Evolutionary conservation across 1,140 invertebrate genomes (phyloP).

Genomic region (Adelges cooleyi): DNA sequence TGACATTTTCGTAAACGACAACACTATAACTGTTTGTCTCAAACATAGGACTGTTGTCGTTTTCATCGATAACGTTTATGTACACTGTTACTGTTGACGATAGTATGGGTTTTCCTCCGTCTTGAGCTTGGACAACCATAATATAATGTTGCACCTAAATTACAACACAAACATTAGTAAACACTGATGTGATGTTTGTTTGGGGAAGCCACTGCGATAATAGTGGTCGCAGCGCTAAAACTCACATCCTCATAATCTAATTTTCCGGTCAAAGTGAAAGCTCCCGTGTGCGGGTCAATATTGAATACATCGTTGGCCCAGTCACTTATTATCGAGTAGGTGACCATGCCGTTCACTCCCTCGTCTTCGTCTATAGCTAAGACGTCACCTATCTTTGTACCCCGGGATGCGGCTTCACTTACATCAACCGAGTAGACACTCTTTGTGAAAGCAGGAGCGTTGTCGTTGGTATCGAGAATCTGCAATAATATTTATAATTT

Average conservation of each 20-base stretch:
- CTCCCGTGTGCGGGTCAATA: slow-evolving; percentile 75
- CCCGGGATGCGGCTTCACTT: slow-evolving; percentile 66
- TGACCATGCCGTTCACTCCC: slow-evolving; percentile 75
- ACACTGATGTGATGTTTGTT: background rate
- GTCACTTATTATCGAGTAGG: slow-evolving; percentile 78
- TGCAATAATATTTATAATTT: no score
- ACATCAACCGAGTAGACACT: slow-evolving; percentile 80
- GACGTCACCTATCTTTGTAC: slow-evolving; percentile 68
- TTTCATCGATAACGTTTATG: slow-evolving; percentile 86
- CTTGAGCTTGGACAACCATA: slow-evolving; percentile 80
- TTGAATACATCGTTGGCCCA: slow-evolving; percentile 92
- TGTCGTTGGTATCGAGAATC: slow-evolving; percentile 89
- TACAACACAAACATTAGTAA: slow-evolving; percentile 31
- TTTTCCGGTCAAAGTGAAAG: slow-evolving; percentile 74
- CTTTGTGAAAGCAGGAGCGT: slow-evolving; percentile 75
- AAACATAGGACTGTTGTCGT: slow-evolving; percentile 89
- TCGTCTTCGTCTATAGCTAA: slow-evolving; percentile 70
- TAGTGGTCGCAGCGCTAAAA: background rate
- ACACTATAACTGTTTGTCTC: slow-evolving; percentile 78
- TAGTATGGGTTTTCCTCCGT: slow-evolving; percentile 73
- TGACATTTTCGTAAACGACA: slow-evolving; percentile 76
- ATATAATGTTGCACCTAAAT: slow-evolving; percentile 85
- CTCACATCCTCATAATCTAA: slow-evolving; percentile 88
- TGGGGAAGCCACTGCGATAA: background rate
- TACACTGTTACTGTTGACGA: slow-evolving; percentile 84